Base-by-base conservation (phyloP, 2,797 vertebrate genomes). In the Leontocebus nigricollis region DNA sequence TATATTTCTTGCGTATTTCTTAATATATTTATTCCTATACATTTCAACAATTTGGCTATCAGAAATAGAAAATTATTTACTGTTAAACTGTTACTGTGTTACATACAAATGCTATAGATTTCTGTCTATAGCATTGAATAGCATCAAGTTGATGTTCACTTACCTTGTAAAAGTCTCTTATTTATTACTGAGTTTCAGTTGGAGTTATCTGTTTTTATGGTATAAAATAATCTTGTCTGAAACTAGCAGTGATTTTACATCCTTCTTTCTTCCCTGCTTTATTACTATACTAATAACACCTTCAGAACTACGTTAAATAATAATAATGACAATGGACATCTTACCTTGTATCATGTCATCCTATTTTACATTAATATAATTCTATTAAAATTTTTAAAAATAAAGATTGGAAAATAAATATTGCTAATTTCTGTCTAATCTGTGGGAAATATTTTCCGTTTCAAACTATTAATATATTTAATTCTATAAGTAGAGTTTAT, bases 221-320 rank as follows among this genome's bases (percentile, higher is more conserved):
- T 83, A 61, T 87, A 76, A 86, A 93, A 93, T 77, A 90, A 86
- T 94, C 27, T 33, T 72, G 2, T 90, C 36, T 93, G 64, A 80
- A 77, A 90, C 13, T 80, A 61, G 4, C 75, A 20, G 48, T 39
- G 19, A 79, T 88, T 94, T 83, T 24, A 82, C 26, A 52, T 22
- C 6, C 11, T 80, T 81, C 4, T 70, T 15, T 24, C 52, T 79
- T 82, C 10, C 14, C 7, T 39, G 8, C 24, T 95, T 96, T 79
- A 41, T 76, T 82, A 79, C 8, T 81, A 1, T 55, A 72, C 15
- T 75, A n/a, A 4, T 76, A 83, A 27, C 41, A 44, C 36, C 11
- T 7, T 50, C 88, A 93, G 46, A 95, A 94, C 46, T 88, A 48
- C 72, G 33, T 17, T 92, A 55, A 83, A 14, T 84, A 88, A 77